Percentiles rank a stretch among this genome's conserved stretches.
phyloP scores from a whole-genome alignment of 2,888 invertebrate genomes.

The Drosophila prolongata region DNA sequence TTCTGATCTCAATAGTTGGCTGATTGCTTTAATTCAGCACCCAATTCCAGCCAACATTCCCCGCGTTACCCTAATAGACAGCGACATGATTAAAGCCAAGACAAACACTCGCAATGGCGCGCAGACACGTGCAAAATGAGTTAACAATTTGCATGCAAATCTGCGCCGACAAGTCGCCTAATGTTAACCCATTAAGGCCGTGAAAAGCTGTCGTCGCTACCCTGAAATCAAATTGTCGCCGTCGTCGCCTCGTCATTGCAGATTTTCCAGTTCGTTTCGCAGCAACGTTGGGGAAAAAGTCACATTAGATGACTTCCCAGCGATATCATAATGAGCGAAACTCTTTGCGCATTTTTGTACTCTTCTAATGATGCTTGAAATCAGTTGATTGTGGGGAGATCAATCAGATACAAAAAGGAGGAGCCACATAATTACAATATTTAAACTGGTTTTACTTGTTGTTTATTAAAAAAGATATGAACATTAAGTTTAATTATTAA shows the following conservation, averaged over 20 bases:
- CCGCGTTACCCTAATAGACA: constrained; percentile 57
- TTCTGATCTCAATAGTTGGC: neutral
- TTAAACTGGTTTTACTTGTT: too few species aligned
- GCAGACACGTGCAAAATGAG: constrained; percentile 47
- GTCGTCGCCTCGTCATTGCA: constrained; percentile 48
- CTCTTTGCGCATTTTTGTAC: constrained; percentile 10
- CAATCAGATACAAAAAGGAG: constrained; percentile 1
- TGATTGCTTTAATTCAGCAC: constrained; percentile 7
- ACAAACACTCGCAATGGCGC: constrained; percentile 23
- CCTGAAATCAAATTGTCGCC: constrained; percentile 50
- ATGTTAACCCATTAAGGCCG: constrained; percentile 70
- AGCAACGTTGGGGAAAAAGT: constrained; percentile 50
- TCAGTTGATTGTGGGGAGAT: neutral
- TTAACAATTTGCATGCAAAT: constrained; percentile 49
- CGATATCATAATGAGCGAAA: constrained; percentile 59
- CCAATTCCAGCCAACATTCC: constrained; percentile 46
- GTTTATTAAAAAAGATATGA: too few species aligned
- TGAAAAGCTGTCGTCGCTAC: constrained; percentile 36
- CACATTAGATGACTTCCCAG: constrained; percentile 64
- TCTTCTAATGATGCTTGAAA: constrained; percentile 41
- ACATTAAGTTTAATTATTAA: too few species aligned
- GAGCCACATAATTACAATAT: neutral
- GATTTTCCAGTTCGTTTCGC: constrained; percentile 65
- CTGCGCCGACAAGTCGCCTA: constrained; percentile 43
- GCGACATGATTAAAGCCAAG: constrained; percentile 58